These are phyloP conservation scores for Chauna torquata DNA, from an alignment of 2,113 vertebrate species.

Conservation along the genomic window DNA sequence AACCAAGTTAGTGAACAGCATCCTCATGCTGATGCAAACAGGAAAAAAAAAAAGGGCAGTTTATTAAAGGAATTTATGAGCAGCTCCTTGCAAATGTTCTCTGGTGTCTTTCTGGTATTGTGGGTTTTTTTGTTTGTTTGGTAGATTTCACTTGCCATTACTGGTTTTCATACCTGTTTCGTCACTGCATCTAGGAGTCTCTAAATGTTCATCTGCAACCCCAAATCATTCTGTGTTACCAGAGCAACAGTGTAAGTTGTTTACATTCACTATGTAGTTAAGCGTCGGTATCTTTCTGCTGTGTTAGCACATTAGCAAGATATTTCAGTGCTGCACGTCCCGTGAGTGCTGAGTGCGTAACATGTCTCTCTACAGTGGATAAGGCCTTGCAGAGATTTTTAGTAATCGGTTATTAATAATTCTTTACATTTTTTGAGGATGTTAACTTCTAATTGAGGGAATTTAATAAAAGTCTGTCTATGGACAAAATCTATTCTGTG, in stretches of 20 bases:
- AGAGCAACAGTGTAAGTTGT: not conserved
- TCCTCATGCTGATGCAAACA: not conserved
- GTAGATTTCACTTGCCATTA: not conserved
- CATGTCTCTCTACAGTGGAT: not conserved
- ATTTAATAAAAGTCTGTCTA: not conserved
- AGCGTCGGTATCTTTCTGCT: rapidly evolving
- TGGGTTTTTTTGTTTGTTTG: too few species aligned
- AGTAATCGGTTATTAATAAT: not conserved
- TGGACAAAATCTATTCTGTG: not conserved
- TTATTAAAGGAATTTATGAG: not conserved
- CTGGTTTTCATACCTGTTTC: not conserved
- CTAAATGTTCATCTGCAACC: not conserved
- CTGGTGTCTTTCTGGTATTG: not conserved
- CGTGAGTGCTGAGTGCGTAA: rapidly evolving
- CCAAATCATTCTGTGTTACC: not conserved
- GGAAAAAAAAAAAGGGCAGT: not conserved
- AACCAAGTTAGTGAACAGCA: not conserved
- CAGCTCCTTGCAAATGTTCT: not conserved
- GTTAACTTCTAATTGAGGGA: not conserved
- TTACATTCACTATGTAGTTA: not conserved
- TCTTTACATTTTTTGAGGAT: not conserved
- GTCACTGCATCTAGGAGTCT: not conserved
- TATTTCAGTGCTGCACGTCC: not conserved
- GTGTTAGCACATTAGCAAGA: not conserved
- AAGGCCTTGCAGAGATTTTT: not conserved